Percentiles rank a stretch among this genome's conserved stretches.
These are phyloP conservation scores for Selene dorsalis DNA, from an alignment of 2,797 vertebrate species.

Conservation along the genomic window DNA sequence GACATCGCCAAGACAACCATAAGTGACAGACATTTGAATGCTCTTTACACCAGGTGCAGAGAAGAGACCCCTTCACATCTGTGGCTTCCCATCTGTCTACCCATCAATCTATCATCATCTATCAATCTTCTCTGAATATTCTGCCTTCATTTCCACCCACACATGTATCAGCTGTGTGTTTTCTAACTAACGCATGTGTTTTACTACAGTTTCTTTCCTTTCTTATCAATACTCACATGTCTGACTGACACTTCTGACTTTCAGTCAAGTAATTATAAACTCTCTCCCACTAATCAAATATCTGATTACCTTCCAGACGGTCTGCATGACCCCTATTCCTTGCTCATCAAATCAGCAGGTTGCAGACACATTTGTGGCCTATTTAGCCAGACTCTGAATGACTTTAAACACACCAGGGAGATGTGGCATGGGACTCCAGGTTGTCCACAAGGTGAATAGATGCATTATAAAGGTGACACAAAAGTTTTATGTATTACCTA, in stretches of 20 bases:
- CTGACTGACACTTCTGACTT: background rate
- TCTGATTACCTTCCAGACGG: slow-evolving; percentile 52
- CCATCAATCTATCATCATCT: slow-evolving; percentile 48
- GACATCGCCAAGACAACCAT: slow-evolving; percentile 48
- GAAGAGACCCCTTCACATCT: slow-evolving; percentile 60
- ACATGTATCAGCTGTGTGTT: background rate
- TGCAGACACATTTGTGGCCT: slow-evolving; percentile 22
- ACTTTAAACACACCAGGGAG: slow-evolving; percentile 38
- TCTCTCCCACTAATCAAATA: slow-evolving; percentile 42
- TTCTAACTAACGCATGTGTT: background rate
- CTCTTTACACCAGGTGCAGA: slow-evolving; percentile 45
- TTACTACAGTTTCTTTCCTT: background rate
- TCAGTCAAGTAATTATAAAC: slow-evolving; percentile 34
- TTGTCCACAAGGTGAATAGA: slow-evolving; percentile 41
- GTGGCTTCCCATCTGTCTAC: slow-evolving; percentile 39
- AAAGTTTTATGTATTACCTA: slow-evolving; percentile 16
- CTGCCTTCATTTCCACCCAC: slow-evolving; percentile 11
- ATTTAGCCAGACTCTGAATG: slow-evolving; percentile 29
- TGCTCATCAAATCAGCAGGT: slow-evolving; percentile 52
- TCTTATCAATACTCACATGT: background rate
- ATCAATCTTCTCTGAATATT: slow-evolving; percentile 21
- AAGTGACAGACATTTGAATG: slow-evolving; percentile 56
- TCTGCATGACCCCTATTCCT: slow-evolving; percentile 33
- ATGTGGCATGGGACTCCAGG: slow-evolving; percentile 11
- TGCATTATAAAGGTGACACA: slow-evolving; percentile 21